These are phyloP conservation scores for Zaprionus obscuricornis DNA, from an alignment of 2,888 invertebrate species.

Conservation along the genomic window DNA sequence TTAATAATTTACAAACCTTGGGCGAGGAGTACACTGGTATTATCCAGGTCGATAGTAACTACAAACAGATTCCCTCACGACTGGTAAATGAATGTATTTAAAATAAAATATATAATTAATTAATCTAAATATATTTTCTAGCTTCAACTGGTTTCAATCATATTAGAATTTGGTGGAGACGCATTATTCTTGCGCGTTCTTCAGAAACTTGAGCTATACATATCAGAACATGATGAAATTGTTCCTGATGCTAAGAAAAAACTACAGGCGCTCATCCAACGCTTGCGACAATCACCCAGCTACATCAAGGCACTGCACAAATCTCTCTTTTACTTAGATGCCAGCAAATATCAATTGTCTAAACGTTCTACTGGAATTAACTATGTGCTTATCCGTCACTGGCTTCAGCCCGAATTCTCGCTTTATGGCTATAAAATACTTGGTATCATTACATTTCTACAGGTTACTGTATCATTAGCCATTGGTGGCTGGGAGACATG, in stretches of 20 bases:
- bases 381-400: slow-evolving; percentile 87
- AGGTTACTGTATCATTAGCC: slow-evolving; percentile 80
- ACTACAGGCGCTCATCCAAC: slow-evolving; percentile 85
- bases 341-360: slow-evolving; percentile 91
- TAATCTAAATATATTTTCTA: slow-evolving; percentile 52
- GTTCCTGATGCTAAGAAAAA: slow-evolving; percentile 86
- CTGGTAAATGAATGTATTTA: slow-evolving; percentile 85
- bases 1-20: slow-evolving; percentile 93
- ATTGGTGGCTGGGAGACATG: slow-evolving; percentile 73
- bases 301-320: slow-evolving; percentile 90
- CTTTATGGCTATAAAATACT: slow-evolving; percentile 84
- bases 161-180: slow-evolving; percentile 88
- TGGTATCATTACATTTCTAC: slow-evolving; percentile 84
- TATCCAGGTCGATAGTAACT: slow-evolving; percentile 90
- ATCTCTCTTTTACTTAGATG: slow-evolving; percentile 92
- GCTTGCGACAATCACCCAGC: slow-evolving; percentile 85
- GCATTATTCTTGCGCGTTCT: slow-evolving; percentile 86
- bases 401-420: slow-evolving; percentile 85
- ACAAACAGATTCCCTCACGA: slow-evolving; percentile 88
- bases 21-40: slow-evolving; percentile 99
- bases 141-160: slow-evolving; percentile 86
- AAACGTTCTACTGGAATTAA: slow-evolving; percentile 91
- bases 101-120: no score
- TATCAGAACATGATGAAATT: slow-evolving; percentile 85
- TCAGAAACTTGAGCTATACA: slow-evolving; percentile 84